phyloP scores from a whole-genome alignment of 1,140 invertebrate species.

The Leucophenga varia region DNA sequence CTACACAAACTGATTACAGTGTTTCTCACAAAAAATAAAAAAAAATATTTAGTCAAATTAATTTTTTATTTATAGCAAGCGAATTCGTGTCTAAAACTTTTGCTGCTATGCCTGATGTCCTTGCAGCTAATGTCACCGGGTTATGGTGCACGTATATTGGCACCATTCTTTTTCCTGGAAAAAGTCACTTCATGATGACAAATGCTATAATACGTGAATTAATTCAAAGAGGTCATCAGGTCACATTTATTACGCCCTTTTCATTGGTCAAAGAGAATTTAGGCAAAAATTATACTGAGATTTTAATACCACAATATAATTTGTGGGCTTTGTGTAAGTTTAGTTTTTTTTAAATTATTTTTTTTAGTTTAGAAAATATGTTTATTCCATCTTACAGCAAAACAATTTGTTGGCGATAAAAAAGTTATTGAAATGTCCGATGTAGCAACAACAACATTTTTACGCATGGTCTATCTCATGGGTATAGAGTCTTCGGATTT shows the following conservation, averaged over 20 bases:
- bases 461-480: conserved; percentile 12
- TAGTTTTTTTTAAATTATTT: too few relatives aligned
- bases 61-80: too few relatives aligned
- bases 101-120: too few relatives aligned
- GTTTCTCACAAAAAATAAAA: too few relatives aligned
- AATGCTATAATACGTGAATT: conserved; percentile 5
- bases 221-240: background rate
- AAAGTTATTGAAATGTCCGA: conserved; percentile 15
- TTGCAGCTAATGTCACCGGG: too few relatives aligned
- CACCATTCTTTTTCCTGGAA: conserved; percentile 4
- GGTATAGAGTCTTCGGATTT: conserved; percentile 14
- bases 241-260: background rate
- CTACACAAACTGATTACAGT: too few relatives aligned
- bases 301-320: conserved; percentile 1
- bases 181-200: conserved; percentile 11
- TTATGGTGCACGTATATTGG: too few relatives aligned
- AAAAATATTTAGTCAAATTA: too few relatives aligned
- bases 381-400: background rate
- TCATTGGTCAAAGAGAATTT: background rate
- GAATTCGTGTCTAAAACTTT: too few relatives aligned
- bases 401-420: background rate
- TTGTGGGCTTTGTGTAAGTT: conserved; percentile 6
- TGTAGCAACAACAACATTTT: conserved; percentile 9
- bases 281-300: conserved; percentile 3
- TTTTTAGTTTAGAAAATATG: too few relatives aligned